These are phyloP conservation scores for Salvelinus sp. DNA, from an alignment of 2,113 vertebrate species.

Conservation along the genomic window DNA sequence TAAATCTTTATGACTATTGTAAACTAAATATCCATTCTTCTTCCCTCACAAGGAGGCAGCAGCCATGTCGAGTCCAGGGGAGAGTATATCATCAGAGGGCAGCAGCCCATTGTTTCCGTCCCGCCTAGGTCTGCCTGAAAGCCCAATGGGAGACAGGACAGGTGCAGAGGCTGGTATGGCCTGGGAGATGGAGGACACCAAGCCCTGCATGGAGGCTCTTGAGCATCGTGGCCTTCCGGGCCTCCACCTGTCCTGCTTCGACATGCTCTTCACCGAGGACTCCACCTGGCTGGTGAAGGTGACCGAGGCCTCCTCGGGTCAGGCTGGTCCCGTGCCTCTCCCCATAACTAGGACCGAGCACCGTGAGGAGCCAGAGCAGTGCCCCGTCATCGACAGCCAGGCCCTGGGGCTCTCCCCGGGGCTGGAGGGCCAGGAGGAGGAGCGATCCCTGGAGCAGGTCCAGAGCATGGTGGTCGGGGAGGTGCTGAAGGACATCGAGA, in stretches of 20 bases:
- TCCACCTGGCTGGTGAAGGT: conserved; percentile 75
- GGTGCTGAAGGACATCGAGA: conserved; percentile 97
- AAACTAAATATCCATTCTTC: neutral
- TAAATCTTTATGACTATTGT: neutral
- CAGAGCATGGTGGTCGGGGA: conserved; percentile 97
- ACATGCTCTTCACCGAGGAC: conserved; percentile 85
- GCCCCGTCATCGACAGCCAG: conserved; percentile 94
- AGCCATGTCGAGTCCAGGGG: conserved; percentile 60
- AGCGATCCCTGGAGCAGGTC: conserved; percentile 93
- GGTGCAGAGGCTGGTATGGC: neutral
- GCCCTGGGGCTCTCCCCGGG: conserved; percentile 78
- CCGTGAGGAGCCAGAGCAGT: conserved; percentile 88
- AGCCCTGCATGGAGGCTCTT: conserved; percentile 65
- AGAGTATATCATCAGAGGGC: conserved; percentile 44
- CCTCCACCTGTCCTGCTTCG: conserved; percentile 88
- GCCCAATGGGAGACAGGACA: conserved; percentile 52
- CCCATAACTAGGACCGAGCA: conserved; percentile 44
- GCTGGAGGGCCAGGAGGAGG: conserved; percentile 83
- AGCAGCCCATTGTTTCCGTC: conserved; percentile 22
- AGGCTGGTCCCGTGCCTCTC: conserved; percentile 49
- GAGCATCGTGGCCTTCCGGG: conserved; percentile 69
- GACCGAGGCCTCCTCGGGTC: conserved; percentile 63
- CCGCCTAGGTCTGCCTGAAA: conserved; percentile 63
- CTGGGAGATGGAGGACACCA: conserved; percentile 3
- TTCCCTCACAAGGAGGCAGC: conserved; percentile 29